These are phyloP conservation scores for Falco punctatus DNA, from an alignment of 2,113 vertebrate species.

Conservation along the genomic window DNA sequence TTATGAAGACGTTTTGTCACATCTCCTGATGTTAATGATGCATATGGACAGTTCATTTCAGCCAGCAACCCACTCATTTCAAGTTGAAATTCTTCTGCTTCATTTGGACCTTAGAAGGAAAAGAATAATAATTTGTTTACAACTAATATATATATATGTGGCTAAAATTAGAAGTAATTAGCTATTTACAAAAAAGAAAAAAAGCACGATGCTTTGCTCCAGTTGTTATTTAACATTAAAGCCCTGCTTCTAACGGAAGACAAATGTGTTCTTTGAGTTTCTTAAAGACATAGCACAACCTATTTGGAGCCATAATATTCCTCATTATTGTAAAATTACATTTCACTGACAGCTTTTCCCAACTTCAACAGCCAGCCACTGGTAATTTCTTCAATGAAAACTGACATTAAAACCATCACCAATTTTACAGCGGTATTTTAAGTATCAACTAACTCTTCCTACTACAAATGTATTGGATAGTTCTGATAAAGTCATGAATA, in stretches of 20 bases:
- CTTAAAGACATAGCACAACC: neutral
- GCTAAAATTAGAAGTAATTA: neutral
- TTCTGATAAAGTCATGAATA: neutral
- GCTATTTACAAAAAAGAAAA: neutral
- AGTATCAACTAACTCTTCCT: neutral
- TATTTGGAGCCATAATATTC: neutral
- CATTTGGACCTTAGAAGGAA: constrained; percentile 83
- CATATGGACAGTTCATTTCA: constrained; percentile 92
- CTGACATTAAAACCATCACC: neutral
- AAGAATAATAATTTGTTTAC: neutral
- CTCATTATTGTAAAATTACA: neutral
- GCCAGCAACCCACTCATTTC: constrained; percentile 94
- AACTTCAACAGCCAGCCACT: neutral
- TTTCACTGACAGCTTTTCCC: neutral
- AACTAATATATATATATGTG: neutral
- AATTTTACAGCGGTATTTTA: neutral
- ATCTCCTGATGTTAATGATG: constrained; percentile 87
- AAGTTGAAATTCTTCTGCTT: constrained; percentile 94
- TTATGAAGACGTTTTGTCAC: constrained; percentile 90
- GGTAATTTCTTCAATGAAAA: neutral
- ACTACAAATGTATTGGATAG: neutral
- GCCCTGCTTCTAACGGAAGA: neutral
- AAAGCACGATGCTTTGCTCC: neutral
- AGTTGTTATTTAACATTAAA: neutral
- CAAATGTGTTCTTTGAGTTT: neutral